Base-by-base conservation (phyloP, 2,797 vertebrate species). In the Eupleurogrammus muticus region DNA sequence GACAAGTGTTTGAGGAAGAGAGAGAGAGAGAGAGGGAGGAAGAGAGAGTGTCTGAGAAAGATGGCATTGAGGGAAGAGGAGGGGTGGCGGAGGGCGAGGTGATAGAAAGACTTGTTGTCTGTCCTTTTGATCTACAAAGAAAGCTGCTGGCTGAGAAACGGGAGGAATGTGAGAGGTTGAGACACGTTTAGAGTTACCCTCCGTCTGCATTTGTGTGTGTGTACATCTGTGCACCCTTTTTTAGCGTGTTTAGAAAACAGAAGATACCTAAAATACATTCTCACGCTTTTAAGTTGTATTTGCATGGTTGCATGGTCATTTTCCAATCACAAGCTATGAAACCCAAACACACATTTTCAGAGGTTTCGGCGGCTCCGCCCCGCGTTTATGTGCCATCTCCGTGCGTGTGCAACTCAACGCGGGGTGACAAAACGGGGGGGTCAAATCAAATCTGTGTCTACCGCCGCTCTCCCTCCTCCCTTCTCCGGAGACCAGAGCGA, bases 81-180 rank as follows among this genome's bases (percentile, higher is more conserved):
- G 83, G 52, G 58, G 64, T 50, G 65, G 44, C 56, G 68, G 74
- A 80, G 73, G 75, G 77, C 9, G 32, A 55, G 75, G 77, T 35
- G 72, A 87, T 82, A 74, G 79, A 89, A 75, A 84, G 83, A 82
- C 85, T 81, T 76, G 66, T 81, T 77, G 74, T 87, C 76, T 83
- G 53, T 74, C 69, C 91, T 94, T 95, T 95, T 94, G 90, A 94
- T 93, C 90, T 93, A 81, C 81, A 85, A 78, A 88, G 88, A 84
- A 66, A 73, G 84, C 85, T 70, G 81, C 70, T n/a, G 88, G 85
- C 79, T 90, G 79, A 90, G 79, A 91, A 87, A 85, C 75, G 51
- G 48, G 69, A 87, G 90, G 92, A 90, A 92, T 92, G 85, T 85
- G 87, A 90, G 84, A 88, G 82, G 87, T 90, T 89, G 75, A 81